Conservation (phyloP, 2,113 vertebrate species). For the Neolamprologus cancellatus region DNA sequence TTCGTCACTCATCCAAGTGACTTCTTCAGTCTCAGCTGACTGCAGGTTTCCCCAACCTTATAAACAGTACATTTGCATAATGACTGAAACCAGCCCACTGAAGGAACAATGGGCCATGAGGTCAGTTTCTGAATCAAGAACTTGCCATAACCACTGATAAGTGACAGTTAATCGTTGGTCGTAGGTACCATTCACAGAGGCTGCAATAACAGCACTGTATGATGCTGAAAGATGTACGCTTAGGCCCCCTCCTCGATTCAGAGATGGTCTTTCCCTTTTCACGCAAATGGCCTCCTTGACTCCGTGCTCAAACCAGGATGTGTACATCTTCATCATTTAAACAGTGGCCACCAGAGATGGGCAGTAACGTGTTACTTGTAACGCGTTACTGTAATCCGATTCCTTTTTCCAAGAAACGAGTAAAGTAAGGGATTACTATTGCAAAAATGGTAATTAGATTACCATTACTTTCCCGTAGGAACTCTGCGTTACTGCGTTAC, state of each 20-base stretch:
- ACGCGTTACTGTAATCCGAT: no score
- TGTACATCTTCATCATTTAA: not conserved
- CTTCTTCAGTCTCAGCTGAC: not conserved
- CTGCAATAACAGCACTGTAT: not conserved
- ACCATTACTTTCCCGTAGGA: no score
- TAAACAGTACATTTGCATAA: not conserved
- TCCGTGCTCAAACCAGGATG: not conserved
- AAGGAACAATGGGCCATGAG: not conserved
- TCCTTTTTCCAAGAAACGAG: no score
- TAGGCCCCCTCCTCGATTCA: not conserved
- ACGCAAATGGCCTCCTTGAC: not conserved
- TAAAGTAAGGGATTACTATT: no score
- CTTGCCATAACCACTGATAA: not conserved
- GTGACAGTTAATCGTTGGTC: not conserved
- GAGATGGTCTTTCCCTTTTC: not conserved
- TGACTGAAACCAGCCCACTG: not conserved
- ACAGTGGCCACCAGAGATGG: not conserved
- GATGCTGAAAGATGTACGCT: not conserved
- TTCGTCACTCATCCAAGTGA: not conserved
- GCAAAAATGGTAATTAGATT: no score
- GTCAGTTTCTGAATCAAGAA: not conserved
- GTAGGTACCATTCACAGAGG: not conserved
- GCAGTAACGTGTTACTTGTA: rapidly evolving
- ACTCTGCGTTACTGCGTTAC: no score
- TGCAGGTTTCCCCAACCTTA: not conserved